phyloP scores from a whole-genome alignment of 2,797 vertebrate genomes.

The Hyperoplus immaculatus region DNA sequence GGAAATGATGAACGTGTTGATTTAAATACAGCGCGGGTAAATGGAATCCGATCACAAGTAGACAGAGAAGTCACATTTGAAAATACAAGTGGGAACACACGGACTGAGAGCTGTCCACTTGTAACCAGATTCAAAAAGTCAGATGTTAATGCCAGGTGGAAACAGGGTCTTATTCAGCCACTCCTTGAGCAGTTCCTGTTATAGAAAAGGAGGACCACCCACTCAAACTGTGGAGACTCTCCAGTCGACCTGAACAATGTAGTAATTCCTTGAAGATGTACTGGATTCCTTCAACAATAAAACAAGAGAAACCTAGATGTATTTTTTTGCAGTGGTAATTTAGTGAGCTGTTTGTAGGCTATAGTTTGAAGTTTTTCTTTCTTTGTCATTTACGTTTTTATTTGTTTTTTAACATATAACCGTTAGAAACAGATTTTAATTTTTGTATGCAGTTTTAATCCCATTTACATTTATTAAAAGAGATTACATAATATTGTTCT shows the following conservation, averaged over 20 bases:
- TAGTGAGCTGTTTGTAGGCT: constrained; percentile 3
- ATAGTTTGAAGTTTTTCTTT: neutral
- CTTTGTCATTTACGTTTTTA: too few relatives aligned
- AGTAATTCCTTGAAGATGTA: constrained; percentile 32
- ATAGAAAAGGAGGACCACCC: constrained; percentile 4
- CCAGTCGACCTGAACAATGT: constrained; percentile 42
- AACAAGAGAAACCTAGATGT: constrained; percentile 11
- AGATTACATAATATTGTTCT: constrained; percentile 6
- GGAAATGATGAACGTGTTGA: too few relatives aligned
- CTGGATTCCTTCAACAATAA: constrained; percentile 32
- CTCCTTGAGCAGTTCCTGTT: constrained; percentile 1
- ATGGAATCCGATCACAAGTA: too few relatives aligned
- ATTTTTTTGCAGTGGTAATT: constrained; percentile 44
- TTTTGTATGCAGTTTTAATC: constrained; percentile 7
- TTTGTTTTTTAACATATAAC: too few relatives aligned
- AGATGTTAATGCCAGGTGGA: too few relatives aligned
- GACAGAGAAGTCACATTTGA: too few relatives aligned
- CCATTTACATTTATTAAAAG: constrained; percentile 39
- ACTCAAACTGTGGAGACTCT: constrained; percentile 16
- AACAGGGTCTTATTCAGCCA: constrained; percentile 44
- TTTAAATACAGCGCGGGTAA: too few relatives aligned
- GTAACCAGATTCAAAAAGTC: too few relatives aligned
- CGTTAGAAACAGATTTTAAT: constrained; percentile 35
- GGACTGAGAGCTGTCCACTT: too few relatives aligned
- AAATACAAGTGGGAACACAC: too few relatives aligned